Evolutionary conservation across 2,113 vertebrate species (phyloP).

Genomic region (Protomyctophum bolini): DNA sequence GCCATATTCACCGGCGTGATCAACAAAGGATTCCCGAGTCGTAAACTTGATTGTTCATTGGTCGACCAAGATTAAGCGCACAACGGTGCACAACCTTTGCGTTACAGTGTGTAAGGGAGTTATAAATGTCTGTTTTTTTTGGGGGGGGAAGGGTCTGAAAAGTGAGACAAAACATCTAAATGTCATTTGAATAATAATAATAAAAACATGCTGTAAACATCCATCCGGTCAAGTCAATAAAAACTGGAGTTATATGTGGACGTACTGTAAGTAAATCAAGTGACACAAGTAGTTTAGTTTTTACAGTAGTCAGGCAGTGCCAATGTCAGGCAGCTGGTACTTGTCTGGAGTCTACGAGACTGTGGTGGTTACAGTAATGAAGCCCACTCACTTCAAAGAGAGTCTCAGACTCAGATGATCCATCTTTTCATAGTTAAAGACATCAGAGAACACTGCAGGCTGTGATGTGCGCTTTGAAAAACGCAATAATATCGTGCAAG

Average conservation of each 20-base stretch:
- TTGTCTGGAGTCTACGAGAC: conserved; percentile 20
- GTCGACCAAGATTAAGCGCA: too few species aligned
- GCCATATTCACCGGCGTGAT: conserved; percentile 63
- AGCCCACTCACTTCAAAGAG: conserved; percentile 43
- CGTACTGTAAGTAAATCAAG: background rate
- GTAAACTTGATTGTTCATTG: background rate
- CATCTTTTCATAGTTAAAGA: conserved; percentile 41
- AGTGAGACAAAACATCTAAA: background rate
- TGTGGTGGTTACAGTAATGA: conserved; percentile 34
- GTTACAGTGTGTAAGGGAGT: conserved; percentile 34
- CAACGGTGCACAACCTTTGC: background rate
- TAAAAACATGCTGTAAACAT: background rate
- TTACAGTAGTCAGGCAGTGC: conserved; percentile 1
- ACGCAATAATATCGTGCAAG: conserved; percentile 9
- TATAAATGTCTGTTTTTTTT: conserved; percentile 12
- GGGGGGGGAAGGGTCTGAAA: background rate
- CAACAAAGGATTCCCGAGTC: conserved; percentile 23
- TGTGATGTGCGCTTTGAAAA: conserved; percentile 45
- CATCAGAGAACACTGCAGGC: conserved; percentile 35
- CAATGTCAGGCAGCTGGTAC: conserved; percentile 34
- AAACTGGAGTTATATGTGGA: background rate
- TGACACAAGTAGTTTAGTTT: background rate
- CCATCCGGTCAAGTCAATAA: too few species aligned
- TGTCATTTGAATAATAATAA: background rate
- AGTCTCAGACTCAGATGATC: conserved; percentile 18